A percentile compares a stretch with the other conserved stretches of the same genome.
phyloP scores from a whole-genome alignment of 2,888 invertebrate genomes.

The Bombylius discolor region DNA sequence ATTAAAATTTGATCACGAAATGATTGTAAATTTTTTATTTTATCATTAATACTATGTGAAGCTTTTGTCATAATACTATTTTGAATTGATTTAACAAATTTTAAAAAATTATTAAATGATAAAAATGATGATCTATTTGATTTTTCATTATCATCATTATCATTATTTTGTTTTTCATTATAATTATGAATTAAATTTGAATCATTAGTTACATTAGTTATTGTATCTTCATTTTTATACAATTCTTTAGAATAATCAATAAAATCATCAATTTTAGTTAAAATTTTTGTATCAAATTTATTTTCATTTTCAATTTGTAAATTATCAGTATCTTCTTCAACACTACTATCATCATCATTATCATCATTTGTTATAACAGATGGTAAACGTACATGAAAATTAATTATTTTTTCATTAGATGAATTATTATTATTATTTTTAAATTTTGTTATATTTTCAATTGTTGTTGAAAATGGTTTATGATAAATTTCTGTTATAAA shows the following conservation, averaged over 20 bases:
- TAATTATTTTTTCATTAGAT: background rate
- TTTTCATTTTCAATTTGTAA: background rate
- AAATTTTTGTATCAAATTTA: background rate
- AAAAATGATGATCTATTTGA: slow-evolving; percentile 18
- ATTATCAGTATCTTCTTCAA: background rate
- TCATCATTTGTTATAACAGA: background rate
- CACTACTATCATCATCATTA: background rate
- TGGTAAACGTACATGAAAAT: background rate
- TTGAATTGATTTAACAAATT: slow-evolving; percentile 29
- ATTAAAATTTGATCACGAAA: slow-evolving; percentile 25
- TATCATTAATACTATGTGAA: slow-evolving; percentile 25
- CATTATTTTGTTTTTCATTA: no score
- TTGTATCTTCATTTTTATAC: background rate
- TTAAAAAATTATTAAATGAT: slow-evolving; percentile 27
- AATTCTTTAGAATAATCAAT: background rate
- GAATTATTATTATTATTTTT: background rate
- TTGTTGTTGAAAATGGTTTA: background rate
- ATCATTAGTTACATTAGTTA: background rate
- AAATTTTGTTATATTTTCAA: background rate
- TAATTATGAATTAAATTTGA: no score
- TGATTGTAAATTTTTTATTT: slow-evolving; percentile 9
- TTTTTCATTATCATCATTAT: background rate
- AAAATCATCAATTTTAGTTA: background rate
- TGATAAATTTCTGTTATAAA: background rate
- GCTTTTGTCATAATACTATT: slow-evolving; percentile 26